These are phyloP conservation scores for Cuculus canorus DNA, from an alignment of 2,797 vertebrate genomes.

Conservation along the genomic window DNA sequence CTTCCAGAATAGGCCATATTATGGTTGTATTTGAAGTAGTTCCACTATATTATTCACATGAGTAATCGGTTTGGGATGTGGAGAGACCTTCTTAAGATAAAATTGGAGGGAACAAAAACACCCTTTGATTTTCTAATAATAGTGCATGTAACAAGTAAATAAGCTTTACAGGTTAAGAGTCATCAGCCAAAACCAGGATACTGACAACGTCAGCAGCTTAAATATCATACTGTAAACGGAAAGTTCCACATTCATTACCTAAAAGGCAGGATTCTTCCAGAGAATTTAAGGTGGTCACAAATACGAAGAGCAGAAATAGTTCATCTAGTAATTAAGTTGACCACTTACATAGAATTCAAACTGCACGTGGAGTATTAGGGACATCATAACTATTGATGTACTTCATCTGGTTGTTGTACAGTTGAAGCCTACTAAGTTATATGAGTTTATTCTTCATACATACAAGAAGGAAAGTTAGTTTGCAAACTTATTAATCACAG, in stretches of 20 bases:
- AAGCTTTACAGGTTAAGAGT: background rate
- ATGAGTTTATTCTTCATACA: background rate
- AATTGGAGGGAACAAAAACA: background rate
- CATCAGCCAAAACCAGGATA: background rate
- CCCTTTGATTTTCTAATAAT: background rate
- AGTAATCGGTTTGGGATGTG: background rate
- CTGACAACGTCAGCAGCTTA: background rate
- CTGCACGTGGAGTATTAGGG: background rate
- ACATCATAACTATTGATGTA: background rate
- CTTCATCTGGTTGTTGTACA: background rate
- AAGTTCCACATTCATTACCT: background rate
- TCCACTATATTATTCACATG: background rate
- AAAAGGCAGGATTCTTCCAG: background rate
- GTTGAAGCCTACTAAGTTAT: background rate
- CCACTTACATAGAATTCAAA: background rate
- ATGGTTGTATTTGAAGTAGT: background rate
- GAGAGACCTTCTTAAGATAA: background rate
- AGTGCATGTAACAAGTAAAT: background rate
- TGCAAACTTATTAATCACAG: background rate
- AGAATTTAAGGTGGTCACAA: background rate
- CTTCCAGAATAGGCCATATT: background rate
- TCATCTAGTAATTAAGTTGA: background rate
- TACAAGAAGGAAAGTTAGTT: background rate
- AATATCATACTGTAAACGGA: background rate
- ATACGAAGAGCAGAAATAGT: background rate